Evolutionary conservation across 1,140 invertebrate species (phyloP).

Genomic region (Drosophila rufa): DNA sequence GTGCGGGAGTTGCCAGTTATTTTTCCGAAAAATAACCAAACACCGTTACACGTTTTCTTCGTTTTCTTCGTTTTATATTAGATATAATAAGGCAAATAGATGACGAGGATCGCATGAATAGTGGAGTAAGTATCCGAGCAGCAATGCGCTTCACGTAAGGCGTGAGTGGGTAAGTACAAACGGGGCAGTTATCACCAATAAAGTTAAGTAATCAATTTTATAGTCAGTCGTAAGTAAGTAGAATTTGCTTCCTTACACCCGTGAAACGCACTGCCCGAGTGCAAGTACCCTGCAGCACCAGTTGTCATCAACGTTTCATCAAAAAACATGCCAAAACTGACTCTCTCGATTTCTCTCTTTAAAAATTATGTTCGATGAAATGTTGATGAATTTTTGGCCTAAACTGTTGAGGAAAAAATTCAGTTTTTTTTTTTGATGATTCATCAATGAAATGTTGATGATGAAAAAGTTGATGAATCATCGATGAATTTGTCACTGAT

Average conservation of each 20-base stretch:
- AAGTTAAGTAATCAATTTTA: conserved; percentile 1
- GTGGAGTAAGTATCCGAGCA: conserved; percentile 3
- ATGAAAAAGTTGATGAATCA: too few species aligned
- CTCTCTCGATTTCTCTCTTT: too few species aligned
- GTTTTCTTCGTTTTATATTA: conserved; percentile 58
- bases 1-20: conserved; percentile 7
- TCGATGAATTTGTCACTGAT: too few species aligned
- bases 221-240: neutral
- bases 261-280: conserved; percentile 35
- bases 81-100: conserved; percentile 81
- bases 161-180: neutral
- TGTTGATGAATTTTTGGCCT: too few species aligned
- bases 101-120: conserved; percentile 58
- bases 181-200: neutral
- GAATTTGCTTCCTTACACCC: neutral
- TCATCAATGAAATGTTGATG: too few species aligned
- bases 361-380: too few species aligned
- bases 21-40: conserved; percentile 40
- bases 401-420: too few species aligned
- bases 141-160: conserved; percentile 17
- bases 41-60: conserved; percentile 15
- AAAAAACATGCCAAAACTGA: too few species aligned
- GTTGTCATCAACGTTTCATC: too few species aligned
- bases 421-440: too few species aligned
- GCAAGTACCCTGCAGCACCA: neutral